Conservation (phyloP, 2,888 invertebrate species). For the Brachyopa scutellaris region DNA sequence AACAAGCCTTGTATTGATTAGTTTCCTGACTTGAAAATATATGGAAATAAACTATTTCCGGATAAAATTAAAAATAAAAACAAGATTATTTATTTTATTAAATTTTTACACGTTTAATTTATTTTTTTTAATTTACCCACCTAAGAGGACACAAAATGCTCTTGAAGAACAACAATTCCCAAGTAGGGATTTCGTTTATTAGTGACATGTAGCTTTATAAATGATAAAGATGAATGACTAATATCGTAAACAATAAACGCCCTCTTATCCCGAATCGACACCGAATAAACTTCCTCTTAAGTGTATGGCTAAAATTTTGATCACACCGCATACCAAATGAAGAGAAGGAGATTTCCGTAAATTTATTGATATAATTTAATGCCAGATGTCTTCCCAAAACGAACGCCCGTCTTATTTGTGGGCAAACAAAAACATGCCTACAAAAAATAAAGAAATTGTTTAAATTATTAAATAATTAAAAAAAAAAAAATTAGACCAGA, state of each 20-base stretch:
- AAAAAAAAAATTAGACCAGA: too few relatives aligned
- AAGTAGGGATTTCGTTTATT: slow-evolving; percentile 2
- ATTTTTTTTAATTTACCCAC: neutral
- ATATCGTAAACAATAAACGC: slow-evolving; percentile 9
- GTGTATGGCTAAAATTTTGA: neutral
- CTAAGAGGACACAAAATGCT: neutral
- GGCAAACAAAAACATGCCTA: neutral
- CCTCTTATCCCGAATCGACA: neutral
- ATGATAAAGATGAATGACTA: slow-evolving; percentile 18
- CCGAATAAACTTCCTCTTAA: slow-evolving; percentile 3
- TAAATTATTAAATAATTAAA: too few relatives aligned
- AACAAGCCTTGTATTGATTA: too few relatives aligned
- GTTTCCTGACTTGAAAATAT: too few relatives aligned
- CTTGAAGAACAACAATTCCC: neutral
- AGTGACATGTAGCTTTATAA: neutral
- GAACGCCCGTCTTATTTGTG: slow-evolving; percentile 1
- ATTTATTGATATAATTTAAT: slow-evolving; percentile 11
- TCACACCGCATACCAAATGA: slow-evolving; percentile 1
- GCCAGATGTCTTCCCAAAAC: neutral
- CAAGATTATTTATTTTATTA: neutral
- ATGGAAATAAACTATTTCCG: neutral
- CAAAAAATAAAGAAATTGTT: too few relatives aligned
- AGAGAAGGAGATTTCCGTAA: slow-evolving; percentile 3
- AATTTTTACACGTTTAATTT: too few relatives aligned
- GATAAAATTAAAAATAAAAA: too few relatives aligned